Percentiles rank a stretch among this genome's conserved stretches.
These are phyloP conservation scores for Chaetogeoica ovagalla DNA, from an alignment of 2,888 invertebrate genomes.

Conservation along the genomic window DNA sequence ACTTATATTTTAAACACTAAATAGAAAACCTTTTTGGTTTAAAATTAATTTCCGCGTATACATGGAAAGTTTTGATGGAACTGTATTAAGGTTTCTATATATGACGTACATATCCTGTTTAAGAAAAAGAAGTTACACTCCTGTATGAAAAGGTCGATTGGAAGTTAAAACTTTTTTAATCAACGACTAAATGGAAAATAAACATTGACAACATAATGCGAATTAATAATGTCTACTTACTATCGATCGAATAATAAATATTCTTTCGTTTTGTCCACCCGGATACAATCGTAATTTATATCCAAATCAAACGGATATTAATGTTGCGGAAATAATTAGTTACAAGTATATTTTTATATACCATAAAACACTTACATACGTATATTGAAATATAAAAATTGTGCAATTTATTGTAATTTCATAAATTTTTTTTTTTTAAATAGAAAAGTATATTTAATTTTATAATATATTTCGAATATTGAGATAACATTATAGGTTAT, in stretches of 20 bases:
- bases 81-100: neutral
- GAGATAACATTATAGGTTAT: too few species aligned
- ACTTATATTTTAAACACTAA: neutral
- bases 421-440: too few species aligned
- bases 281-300: neutral
- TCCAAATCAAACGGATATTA: neutral
- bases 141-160: neutral
- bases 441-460: too few species aligned
- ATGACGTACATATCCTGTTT: neutral
- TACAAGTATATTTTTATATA: too few species aligned
- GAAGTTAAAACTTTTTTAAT: slow-evolving; percentile 37
- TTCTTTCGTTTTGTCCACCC: neutral
- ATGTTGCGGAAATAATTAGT: neutral
- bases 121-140: slow-evolving; percentile 16
- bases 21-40: neutral
- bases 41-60: neutral
- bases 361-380: too few species aligned
- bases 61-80: slow-evolving; percentile 7
- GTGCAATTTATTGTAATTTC: too few species aligned
- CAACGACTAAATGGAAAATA: slow-evolving; percentile 12
- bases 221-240: slow-evolving; percentile 3
- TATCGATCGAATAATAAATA: neutral
- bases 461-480: too few species aligned
- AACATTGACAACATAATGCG: neutral
- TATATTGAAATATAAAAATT: too few species aligned